A percentile compares a stretch with the other conserved stretches of the same genome.
Evolutionary conservation across 2,888 invertebrate species (phyloP).

Genomic region (Parnassius orleans): DNA sequence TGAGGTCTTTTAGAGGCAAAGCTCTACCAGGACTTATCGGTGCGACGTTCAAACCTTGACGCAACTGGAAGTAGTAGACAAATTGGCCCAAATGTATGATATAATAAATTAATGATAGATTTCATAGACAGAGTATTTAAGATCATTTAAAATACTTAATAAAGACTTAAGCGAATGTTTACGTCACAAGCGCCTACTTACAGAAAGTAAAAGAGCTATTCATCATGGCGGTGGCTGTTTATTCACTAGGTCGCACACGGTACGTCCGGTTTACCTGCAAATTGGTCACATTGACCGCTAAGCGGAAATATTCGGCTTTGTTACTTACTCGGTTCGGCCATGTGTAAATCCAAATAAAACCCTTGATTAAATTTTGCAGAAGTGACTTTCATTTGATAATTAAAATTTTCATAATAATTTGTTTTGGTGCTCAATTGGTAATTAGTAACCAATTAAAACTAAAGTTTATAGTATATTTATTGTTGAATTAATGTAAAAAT

Average conservation of each 20-base stretch:
- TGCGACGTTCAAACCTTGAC: too few relatives aligned
- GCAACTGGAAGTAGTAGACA: too few relatives aligned
- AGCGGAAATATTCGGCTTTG: constrained; percentile 62
- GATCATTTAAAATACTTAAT: not conserved
- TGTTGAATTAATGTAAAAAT: not conserved
- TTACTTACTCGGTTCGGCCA: too few relatives aligned
- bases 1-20: too few relatives aligned
- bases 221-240: constrained; percentile 53
- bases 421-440: constrained; percentile 16
- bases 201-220: constrained; percentile 74
- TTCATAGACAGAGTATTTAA: too few relatives aligned
- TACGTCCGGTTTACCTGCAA: constrained; percentile 71
- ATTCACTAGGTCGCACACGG: constrained; percentile 62
- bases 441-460: constrained; percentile 16
- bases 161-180: constrained; percentile 14
- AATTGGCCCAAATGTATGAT: too few relatives aligned
- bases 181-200: constrained; percentile 56
- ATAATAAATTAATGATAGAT: too few relatives aligned
- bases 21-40: too few relatives aligned
- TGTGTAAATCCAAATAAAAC: too few relatives aligned
- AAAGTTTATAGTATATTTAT: not conserved
- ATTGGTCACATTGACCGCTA: constrained; percentile 76
- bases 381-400: too few relatives aligned
- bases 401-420: not conserved
- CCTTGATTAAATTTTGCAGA: too few relatives aligned